Base-by-base conservation (phyloP, 2,113 vertebrate species). In the Gasterosteus nipponicus region DNA sequence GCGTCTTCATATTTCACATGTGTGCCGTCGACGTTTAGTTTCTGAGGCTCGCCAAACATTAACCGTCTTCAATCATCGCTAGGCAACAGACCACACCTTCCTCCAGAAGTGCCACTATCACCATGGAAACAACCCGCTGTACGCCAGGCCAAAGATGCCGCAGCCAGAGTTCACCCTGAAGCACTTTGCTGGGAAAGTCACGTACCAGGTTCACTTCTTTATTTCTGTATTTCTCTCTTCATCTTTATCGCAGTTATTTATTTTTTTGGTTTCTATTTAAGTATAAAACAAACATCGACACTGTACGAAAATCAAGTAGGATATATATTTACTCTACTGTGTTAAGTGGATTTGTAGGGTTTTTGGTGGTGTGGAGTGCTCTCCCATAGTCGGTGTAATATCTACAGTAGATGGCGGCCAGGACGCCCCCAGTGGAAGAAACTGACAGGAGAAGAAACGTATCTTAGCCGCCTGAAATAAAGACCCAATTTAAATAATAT, bases 61-160 rank as follows among this genome's bases (percentile, higher is more conserved):
- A 71, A 85, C 79, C 54, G 44, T 88, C 62, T 80, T 26, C 66
- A 38, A 67, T 86, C 75, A 64, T 87, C 41, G 35, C 65, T 77
- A 99, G 98, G 98, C 98, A 89, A 99, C 98, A 16, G 98, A 99
- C 85, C 98, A 99, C 93, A 99, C 98, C 0, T 99, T 99, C 87
- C 96, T 99, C 77, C 98, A 99, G 93, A 99, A 99, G 92, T 99
- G 98, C 93, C 97, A 99, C 89, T 99, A 99, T 93, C 97, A 99
- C 90, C 98, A 99, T 0, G 95, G 95, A 73, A 90, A 91, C 86
- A 94, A 95, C 77, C 94, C 94, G 0, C 90, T 99, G 4, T 99
- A 99, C 89, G 96, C 94, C 10, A 99, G 97, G 89, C 98, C 98
- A 15, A 99, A 99, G 94, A 97, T 98, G 98, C 98, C 98, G 0